Percentiles rank a stretch among this genome's conserved stretches.
Conservation (phyloP, 1,140 invertebrate genomes). For the Anastatus disparis region DNA sequence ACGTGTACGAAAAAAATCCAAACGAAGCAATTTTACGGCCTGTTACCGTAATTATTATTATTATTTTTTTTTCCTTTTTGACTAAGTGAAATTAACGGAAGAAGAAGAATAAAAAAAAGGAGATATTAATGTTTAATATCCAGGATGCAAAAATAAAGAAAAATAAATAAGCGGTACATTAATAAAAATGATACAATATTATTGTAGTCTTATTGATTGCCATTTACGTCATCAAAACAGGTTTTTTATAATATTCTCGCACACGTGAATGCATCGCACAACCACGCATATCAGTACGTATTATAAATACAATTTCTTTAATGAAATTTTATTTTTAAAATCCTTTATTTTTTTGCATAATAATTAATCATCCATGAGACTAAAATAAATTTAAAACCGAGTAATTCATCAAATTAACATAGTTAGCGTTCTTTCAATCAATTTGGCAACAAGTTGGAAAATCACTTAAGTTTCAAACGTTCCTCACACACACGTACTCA, state of each 20-base stretch:
- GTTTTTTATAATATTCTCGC: not conserved
- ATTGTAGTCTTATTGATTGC: not conserved
- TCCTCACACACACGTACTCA: too few relatives aligned
- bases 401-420: too few relatives aligned
- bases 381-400: too few relatives aligned
- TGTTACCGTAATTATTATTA: constrained; percentile 31
- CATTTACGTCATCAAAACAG: not conserved
- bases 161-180: not conserved
- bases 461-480: too few relatives aligned
- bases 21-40: constrained; percentile 31
- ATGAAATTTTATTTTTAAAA: too few relatives aligned
- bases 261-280: not conserved
- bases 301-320: too few relatives aligned
- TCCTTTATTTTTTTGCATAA: too few relatives aligned
- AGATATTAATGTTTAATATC: not conserved
- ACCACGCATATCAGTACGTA: too few relatives aligned
- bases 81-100: constrained; percentile 27
- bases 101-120: not conserved
- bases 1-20: constrained; percentile 30
- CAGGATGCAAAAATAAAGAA: not conserved
- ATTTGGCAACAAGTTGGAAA: too few relatives aligned
- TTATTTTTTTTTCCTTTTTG: too few relatives aligned
- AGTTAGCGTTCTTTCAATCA: too few relatives aligned
- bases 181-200: not conserved
- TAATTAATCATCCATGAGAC: too few relatives aligned